These are phyloP conservation scores for Argya squamiceps DNA, from an alignment of 2,797 vertebrate species.

Conservation along the genomic window DNA sequence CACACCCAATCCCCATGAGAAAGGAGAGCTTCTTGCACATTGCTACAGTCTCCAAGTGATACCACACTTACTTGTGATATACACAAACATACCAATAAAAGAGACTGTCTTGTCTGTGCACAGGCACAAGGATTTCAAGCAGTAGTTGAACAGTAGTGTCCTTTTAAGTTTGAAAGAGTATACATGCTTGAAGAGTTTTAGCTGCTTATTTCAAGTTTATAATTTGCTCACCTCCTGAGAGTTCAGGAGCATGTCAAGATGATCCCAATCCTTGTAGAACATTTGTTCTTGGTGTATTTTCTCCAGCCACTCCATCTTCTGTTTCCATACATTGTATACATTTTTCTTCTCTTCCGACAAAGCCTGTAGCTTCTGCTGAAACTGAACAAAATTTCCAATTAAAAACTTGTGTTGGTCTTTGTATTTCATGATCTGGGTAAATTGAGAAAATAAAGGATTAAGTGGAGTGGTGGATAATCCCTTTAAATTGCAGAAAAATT, in stretches of 20 bases:
- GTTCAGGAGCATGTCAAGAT: slow-evolving; percentile 80
- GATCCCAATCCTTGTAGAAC: slow-evolving; percentile 84
- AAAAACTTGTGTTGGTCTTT: not conserved
- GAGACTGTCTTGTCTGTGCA: not conserved
- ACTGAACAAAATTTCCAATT: slow-evolving; percentile 62
- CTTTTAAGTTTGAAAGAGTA: not conserved
- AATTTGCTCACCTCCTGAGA: slow-evolving; percentile 82
- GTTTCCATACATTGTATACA: slow-evolving; percentile 81
- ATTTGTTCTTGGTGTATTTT: slow-evolving; percentile 79
- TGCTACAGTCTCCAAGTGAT: not conserved
- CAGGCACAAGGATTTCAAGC: not conserved
- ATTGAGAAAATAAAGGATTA: not conserved
- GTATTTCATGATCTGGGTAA: not conserved
- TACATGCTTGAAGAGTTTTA: not conserved
- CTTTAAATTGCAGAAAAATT: not conserved
- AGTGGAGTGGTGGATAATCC: not conserved
- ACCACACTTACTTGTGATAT: not conserved
- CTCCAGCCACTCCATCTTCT: slow-evolving; percentile 81
- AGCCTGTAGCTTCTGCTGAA: slow-evolving; percentile 77
- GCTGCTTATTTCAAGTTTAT: not conserved
- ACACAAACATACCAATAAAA: not conserved
- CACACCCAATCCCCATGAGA: not conserved
- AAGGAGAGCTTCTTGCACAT: not conserved
- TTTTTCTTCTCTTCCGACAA: slow-evolving; percentile 74
- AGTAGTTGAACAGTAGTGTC: not conserved